Evolutionary conservation across 1,140 invertebrate species (phyloP), one percentile per base, ranked within the genome.

Genomic region (Ceratosolen fusciceps): DNA sequence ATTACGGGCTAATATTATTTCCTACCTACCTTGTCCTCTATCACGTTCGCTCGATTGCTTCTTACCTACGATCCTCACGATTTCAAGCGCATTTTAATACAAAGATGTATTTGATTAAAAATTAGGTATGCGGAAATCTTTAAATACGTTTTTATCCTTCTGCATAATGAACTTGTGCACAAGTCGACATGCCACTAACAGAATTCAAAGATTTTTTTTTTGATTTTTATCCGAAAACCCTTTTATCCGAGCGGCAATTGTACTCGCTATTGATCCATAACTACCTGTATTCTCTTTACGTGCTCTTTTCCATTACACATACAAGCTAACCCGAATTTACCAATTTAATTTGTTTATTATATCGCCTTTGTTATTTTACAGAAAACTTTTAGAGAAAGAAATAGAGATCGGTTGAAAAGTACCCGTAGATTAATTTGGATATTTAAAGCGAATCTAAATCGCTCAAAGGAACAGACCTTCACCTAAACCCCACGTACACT

Each of bases 401-500:
- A 65, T 60, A 31, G 5, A 37, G 31, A 65, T 21, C 37, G 9
- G 19, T 37, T 34, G 29, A 72, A 31, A 52, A 52, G 26, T 71
- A 0, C 39, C n/a, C n/a, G n/a, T 31, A 19, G 43, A 71, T 52
- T 54, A 34, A 52, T 54, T 54, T 52, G 29, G 56, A 72, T 54
- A 54, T 37, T 72, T 9, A 56, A 52, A 72, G 56, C 9, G 21
- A 72, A 54, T 31, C 24, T 65, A 37, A 65, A 65, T 4, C 37
- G 16, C n/a, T 37, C 34, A 65, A 37, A 65, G 31, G 21, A 62
- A 65, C 34, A 65, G 60, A 65, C 19, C 60, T 65, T 65, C 31
- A 37, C 34, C 43, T 49, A 70, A 47, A 70, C 24, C 52, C 19
- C 49, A 58, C 71, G 21, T 24, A 37, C 19, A n/a, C 37, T 34